Evolutionary conservation across 2,888 invertebrate species (phyloP).

Genomic region (Ferdinandea cuprea): DNA sequence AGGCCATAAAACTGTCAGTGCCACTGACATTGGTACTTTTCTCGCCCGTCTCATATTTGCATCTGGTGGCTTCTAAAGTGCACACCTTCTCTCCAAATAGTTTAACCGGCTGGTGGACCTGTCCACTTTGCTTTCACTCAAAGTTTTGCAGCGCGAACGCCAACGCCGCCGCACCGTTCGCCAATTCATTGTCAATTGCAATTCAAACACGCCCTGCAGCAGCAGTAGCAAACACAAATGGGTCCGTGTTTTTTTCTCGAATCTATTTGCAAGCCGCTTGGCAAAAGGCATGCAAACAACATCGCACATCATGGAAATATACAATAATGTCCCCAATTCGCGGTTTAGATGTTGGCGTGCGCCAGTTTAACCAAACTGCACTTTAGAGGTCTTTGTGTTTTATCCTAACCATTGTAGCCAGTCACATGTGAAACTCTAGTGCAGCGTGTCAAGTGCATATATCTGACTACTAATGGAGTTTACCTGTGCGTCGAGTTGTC

Average conservation of each 20-base stretch:
- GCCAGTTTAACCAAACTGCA: constrained; percentile 45
- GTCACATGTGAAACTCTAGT: constrained; percentile 36
- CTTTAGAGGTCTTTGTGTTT: constrained; percentile 40
- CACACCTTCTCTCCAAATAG: constrained; percentile 17
- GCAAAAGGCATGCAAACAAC: constrained; percentile 43
- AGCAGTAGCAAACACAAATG: constrained; percentile 44
- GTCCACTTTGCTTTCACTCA: constrained; percentile 55
- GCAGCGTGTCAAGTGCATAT: constrained; percentile 70
- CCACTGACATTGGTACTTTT: background rate
- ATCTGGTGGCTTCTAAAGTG: constrained; percentile 34
- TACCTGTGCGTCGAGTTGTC: constrained; percentile 51
- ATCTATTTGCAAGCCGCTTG: constrained; percentile 17
- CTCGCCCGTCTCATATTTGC: constrained; percentile 13
- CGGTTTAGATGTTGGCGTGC: constrained; percentile 42
- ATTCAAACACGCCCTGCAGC: constrained; percentile 46
- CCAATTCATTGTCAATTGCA: constrained; percentile 58
- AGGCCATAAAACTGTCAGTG: background rate
- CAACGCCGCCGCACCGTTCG: too few relatives aligned
- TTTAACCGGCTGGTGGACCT: background rate
- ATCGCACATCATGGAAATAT: constrained; percentile 25
- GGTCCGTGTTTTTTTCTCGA: background rate
- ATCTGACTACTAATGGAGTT: constrained; percentile 36
- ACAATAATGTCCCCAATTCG: constrained; percentile 65
- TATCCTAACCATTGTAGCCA: constrained; percentile 18
- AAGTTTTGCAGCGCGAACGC: background rate